These are phyloP conservation scores for Misgurnus mizolepis DNA, from an alignment of 2,113 vertebrate species.

Conservation along the genomic window DNA sequence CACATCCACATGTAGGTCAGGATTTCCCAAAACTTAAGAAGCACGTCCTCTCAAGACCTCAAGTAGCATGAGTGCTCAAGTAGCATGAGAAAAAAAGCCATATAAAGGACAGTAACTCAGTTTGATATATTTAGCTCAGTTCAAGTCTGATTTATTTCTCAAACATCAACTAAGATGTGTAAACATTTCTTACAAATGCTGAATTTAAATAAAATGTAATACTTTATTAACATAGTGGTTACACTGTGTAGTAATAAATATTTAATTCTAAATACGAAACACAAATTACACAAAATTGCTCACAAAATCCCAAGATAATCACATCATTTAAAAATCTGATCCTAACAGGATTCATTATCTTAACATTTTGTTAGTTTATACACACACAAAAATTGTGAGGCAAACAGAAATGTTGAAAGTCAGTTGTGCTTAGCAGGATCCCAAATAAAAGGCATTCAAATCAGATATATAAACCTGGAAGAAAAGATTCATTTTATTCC, in stretches of 20 bases:
- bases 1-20: neutral
- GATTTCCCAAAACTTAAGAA: neutral
- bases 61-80: neutral
- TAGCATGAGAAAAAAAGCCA: neutral
- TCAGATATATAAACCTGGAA: no score
- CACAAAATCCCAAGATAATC: neutral
- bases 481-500: no score
- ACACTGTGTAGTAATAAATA: slow-evolving; percentile 2
- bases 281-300: neutral
- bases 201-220: neutral
- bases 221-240: neutral
- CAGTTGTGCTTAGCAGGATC: no score
- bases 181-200: neutral
- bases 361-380: no score
- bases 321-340: no score
- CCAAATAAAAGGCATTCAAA: no score
- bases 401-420: no score
- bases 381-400: no score
- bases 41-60: neutral
- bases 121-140: neutral
- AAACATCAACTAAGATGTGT: neutral
- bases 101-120: neutral
- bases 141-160: neutral
- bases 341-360: no score
- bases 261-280: neutral